Evolutionary conservation across 1,140 invertebrate genomes (phyloP).

Genomic region (Argopecten irradians): DNA sequence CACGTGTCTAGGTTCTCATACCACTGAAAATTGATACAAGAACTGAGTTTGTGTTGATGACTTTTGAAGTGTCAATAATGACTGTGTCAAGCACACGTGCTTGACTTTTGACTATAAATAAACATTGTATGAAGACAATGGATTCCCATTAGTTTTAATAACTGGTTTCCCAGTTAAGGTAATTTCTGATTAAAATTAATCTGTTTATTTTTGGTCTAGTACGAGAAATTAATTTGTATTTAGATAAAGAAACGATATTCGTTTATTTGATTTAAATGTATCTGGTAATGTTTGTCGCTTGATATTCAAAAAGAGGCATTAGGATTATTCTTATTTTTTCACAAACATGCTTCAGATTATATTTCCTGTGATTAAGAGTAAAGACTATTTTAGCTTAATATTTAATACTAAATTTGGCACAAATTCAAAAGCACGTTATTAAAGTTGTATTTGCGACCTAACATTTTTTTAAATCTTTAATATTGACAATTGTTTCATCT

Average conservation of each 20-base stretch:
- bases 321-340: not conserved
- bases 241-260: not conserved
- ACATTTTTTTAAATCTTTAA: no score
- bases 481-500: no score
- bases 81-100: not conserved
- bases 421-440: no score
- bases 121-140: not conserved
- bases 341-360: no score
- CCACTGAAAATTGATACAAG: not conserved
- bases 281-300: not conserved
- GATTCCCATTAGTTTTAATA: not conserved
- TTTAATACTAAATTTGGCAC: no score
- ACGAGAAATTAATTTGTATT: not conserved
- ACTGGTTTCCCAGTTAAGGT: not conserved
- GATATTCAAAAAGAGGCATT: not conserved
- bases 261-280: not conserved
- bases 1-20: not conserved
- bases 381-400: no score
- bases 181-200: not conserved
- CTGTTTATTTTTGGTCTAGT: not conserved
- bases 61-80: conserved; percentile 10
- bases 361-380: no score
- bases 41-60: not conserved
- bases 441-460: no score
- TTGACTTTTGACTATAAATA: conserved; percentile 23